Percentiles rank a stretch among this genome's conserved stretches.
phyloP scores from a whole-genome alignment of 2,888 invertebrate genomes.

The Psylliodes chrysocephalus region DNA sequence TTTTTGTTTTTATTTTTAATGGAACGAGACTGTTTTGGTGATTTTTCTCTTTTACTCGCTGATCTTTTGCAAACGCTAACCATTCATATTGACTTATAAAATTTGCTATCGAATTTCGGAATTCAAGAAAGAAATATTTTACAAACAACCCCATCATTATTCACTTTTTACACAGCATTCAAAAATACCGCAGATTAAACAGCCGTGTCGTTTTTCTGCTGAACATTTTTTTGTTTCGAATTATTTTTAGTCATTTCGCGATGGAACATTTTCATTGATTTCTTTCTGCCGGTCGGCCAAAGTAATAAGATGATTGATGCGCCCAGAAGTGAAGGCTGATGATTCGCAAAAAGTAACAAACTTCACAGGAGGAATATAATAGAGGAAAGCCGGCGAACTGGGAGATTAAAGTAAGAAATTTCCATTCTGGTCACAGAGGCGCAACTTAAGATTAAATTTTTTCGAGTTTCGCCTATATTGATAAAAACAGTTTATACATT shows the following conservation, averaged over 20 bases:
- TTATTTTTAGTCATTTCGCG: constrained; percentile 10
- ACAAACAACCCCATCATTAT: not conserved
- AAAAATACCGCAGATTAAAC: constrained; percentile 1
- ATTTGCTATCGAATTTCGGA: too few species aligned
- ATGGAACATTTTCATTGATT: constrained; percentile 10
- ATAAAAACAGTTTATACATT: too few species aligned
- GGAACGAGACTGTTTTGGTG: too few species aligned
- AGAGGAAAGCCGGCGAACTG: constrained; percentile 2
- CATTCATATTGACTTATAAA: too few species aligned
- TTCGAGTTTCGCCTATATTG: too few species aligned
- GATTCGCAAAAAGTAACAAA: constrained; percentile 14
- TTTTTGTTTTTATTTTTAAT: too few species aligned
- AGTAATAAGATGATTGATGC: constrained; percentile 27
- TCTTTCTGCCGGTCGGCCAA: constrained; percentile 11
- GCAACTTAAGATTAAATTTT: not conserved
- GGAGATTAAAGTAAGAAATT: constrained; percentile 1
- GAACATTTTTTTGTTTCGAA: constrained; percentile 13
- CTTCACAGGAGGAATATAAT: constrained; percentile 14
- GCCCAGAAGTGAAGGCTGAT: constrained; percentile 20
- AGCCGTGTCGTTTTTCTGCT: not conserved
- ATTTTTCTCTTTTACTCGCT: too few species aligned
- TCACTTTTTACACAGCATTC: constrained; percentile 1
- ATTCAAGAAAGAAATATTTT: not conserved
- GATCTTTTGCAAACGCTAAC: too few species aligned
- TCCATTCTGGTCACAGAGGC: constrained; percentile 3